Base-by-base conservation (phyloP, 2,113 vertebrate species). In the Osmerus mordax region DNA sequence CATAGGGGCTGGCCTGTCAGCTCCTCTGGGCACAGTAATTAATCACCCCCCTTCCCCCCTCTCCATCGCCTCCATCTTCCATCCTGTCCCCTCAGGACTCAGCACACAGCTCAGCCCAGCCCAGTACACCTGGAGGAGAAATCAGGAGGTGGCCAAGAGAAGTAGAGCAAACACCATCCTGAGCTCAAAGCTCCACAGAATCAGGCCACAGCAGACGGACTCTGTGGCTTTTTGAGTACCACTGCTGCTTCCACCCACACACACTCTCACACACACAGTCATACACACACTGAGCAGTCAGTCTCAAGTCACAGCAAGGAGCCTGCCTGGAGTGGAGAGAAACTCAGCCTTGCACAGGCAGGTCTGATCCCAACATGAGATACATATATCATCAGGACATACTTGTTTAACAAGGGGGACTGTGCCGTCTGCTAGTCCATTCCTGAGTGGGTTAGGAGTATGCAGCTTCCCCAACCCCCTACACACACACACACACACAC, bases 351-450 rank as follows among this genome's bases (percentile, higher is more conserved):
- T 19, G 64, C 19, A 21, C 15, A 19, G 1, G n/a, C 18, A 51
- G 84, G 75, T 77, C 65, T 60, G 51, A 67, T 66, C 72, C 65
- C 74, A 81, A n/a, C 56, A 71, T 53, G 13, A 74, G n/a, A 83
- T 84, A 19, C 72, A 82, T 83, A 81, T 82, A 84, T 83, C 73
- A 84, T 79, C 36, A 72, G 47, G 29, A 60, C 78, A 77, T 69
- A 62, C 21, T 60, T 84, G 72, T 72, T 71, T 55, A 83, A 54
- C 59, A 28, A 71, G 71, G 61, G 65, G 52, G 51, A 23, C 58
- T 64, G 16, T 56, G 67, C 21, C 13, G 53, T 69, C 80, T 72
- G 64, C 70, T 65, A 63, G 70, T 5, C 41, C 36, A 25, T 18
- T 58, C 36, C 69, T 51, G 64, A 19, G n/a, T 69, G 73, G 60